These are phyloP conservation scores for Drosophila burlai DNA, from an alignment of 1,140 invertebrate genomes.

Conservation along the genomic window DNA sequence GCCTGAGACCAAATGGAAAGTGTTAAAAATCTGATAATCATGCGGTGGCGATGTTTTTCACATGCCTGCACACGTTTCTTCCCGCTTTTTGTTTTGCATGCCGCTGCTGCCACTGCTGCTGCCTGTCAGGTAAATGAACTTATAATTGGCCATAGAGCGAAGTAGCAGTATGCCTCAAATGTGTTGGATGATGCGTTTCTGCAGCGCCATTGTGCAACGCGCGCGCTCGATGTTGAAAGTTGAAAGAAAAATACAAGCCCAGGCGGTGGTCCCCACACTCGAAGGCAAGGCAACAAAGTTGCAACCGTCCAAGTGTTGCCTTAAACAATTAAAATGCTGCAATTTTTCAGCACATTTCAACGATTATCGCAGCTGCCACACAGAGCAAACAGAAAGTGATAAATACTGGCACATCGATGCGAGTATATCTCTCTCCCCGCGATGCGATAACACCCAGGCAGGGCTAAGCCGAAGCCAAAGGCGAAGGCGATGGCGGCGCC, in stretches of 20 bases:
- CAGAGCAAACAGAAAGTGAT: slow-evolving; percentile 66
- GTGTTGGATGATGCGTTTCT: slow-evolving; percentile 50
- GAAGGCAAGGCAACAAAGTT: slow-evolving; percentile 27
- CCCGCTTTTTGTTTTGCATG: slow-evolving; percentile 56
- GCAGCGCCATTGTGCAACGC: slow-evolving; percentile 48
- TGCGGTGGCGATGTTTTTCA: slow-evolving; percentile 76
- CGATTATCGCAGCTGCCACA: slow-evolving; percentile 71
- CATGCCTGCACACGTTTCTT: slow-evolving; percentile 76
- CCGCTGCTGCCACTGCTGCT: slow-evolving; percentile 17
- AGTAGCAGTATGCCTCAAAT: slow-evolving; percentile 34
- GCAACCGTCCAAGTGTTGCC: slow-evolving; percentile 13
- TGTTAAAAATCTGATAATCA: slow-evolving; percentile 82
- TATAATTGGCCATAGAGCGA: slow-evolving; percentile 76
- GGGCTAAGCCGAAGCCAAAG: slow-evolving; percentile 4
- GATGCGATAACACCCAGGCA: slow-evolving; percentile 29
- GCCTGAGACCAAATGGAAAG: slow-evolving; percentile 63
- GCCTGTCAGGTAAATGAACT: slow-evolving; percentile 76
- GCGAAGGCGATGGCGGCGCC: slow-evolving; percentile 3
- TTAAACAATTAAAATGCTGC: slow-evolving; percentile 70
- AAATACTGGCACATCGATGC: slow-evolving; percentile 59
- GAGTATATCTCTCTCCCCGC: slow-evolving; percentile 15
- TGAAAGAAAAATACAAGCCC: slow-evolving; percentile 15
- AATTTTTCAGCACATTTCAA: slow-evolving; percentile 72
- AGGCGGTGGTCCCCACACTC: slow-evolving; percentile 12
- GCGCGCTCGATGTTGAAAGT: slow-evolving; percentile 6